Evolutionary conservation across 2,797 vertebrate genomes (phyloP).

Genomic region (Iguana delicatissima): DNA sequence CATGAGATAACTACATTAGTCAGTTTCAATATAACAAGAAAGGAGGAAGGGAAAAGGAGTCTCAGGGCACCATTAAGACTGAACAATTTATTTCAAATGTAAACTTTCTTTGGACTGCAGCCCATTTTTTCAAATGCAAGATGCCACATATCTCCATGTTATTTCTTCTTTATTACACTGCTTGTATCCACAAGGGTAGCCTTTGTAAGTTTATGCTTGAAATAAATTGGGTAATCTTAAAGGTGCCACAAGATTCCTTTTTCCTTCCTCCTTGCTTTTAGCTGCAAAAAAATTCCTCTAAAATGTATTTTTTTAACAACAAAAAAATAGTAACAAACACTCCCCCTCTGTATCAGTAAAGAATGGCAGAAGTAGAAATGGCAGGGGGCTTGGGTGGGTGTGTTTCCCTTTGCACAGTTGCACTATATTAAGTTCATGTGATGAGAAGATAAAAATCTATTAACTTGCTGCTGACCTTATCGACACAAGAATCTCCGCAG

Average conservation of each 20-base stretch:
- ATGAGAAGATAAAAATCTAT: conserved; percentile 90
- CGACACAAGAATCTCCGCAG: conserved; percentile 85
- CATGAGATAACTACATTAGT: too few species aligned
- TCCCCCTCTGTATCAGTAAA: conserved; percentile 66
- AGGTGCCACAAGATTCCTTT: neutral
- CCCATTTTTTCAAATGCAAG: too few species aligned
- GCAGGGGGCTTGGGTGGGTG: conserved; percentile 46
- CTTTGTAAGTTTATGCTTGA: neutral
- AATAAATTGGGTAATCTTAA: neutral
- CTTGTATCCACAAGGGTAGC: neutral
- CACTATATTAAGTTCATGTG: conserved; percentile 85
- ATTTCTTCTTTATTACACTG: too few species aligned
- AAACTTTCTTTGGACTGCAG: too few species aligned
- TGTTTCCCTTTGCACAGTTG: conserved; percentile 73
- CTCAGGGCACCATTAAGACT: too few species aligned
- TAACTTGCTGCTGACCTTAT: conserved; percentile 88
- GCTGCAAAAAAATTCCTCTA: conserved; percentile 56
- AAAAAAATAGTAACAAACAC: neutral
- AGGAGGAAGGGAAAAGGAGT: too few species aligned
- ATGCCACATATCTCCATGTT: too few species aligned
- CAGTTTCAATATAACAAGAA: too few species aligned
- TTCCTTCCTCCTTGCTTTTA: conserved; percentile 31
- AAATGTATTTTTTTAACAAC: conserved; percentile 50
- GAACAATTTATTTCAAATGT: too few species aligned
- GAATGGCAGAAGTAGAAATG: conserved; percentile 50